These are phyloP conservation scores for Mirounga angustirostris DNA, from an alignment of 2,113 vertebrate species.

Conservation along the genomic window DNA sequence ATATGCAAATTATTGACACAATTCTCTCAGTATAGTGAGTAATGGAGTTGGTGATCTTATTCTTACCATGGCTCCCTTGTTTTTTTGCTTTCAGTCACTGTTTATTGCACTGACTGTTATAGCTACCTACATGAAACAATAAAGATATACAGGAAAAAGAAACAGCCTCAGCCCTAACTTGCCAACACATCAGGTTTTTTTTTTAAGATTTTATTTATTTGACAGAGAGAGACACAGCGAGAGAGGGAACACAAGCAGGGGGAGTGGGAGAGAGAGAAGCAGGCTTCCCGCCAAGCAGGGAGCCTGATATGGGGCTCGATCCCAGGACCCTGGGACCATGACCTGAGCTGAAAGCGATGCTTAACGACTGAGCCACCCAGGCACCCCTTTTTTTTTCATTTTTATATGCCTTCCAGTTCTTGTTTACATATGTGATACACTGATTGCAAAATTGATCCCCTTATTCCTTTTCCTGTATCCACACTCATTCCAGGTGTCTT, in stretches of 20 bases:
- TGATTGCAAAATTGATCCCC: neutral
- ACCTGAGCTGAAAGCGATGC: too few relatives aligned
- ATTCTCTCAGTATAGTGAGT: neutral
- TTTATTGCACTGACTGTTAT: neutral
- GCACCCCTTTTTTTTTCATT: neutral
- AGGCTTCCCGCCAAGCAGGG: too few relatives aligned
- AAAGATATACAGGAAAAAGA: neutral
- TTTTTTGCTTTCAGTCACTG: neutral
- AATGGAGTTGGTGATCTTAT: neutral
- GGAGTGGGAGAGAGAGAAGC: too few relatives aligned
- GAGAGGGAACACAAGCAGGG: too few relatives aligned
- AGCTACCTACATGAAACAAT: neutral
- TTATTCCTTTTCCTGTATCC: neutral
- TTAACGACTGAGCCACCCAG: too few relatives aligned
- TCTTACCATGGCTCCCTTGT: neutral
- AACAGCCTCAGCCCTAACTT: neutral
- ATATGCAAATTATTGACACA: neutral
- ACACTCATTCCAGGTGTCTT: neutral
- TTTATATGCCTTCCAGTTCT: neutral
- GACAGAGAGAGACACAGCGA: too few relatives aligned
- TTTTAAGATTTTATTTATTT: neutral
- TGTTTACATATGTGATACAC: neutral
- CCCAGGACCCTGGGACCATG: too few relatives aligned
- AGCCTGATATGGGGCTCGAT: too few relatives aligned
- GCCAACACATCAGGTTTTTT: neutral